phyloP scores from a whole-genome alignment of 2,113 vertebrate genomes.

The Leucosticte australis region DNA sequence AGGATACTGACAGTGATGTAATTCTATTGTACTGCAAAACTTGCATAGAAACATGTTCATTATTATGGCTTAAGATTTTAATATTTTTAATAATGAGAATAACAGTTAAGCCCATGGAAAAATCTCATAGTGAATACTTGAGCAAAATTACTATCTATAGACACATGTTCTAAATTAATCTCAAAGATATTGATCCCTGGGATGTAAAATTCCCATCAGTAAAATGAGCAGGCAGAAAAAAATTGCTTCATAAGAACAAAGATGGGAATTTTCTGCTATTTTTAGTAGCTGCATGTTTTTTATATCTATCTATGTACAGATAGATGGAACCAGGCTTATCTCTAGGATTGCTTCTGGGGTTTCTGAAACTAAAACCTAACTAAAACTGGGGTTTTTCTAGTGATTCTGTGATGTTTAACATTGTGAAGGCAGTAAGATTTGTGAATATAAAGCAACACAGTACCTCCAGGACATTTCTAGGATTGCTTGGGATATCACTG shows the following conservation, averaged over 20 bases:
- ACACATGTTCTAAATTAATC: background rate
- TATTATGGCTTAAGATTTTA: background rate
- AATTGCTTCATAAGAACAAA: background rate
- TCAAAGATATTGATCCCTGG: background rate
- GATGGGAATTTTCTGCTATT: background rate
- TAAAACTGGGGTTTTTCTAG: rapidly evolving
- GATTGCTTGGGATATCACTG: background rate
- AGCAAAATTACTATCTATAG: background rate
- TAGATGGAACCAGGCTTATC: background rate
- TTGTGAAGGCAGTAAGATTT: background rate
- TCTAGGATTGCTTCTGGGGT: background rate
- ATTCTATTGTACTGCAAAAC: background rate
- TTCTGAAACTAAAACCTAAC: background rate
- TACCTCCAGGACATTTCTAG: background rate
- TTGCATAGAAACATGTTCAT: background rate
- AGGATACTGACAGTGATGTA: background rate
- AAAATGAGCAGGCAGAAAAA: background rate
- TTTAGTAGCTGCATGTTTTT: background rate
- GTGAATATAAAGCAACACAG: background rate
- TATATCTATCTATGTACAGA: background rate
- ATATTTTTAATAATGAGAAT: background rate
- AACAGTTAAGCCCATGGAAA: background rate
- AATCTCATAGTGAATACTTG: background rate
- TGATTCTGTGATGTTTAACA: background rate
- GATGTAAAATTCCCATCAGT: background rate